Conservation (phyloP, 2,113 vertebrate species). For the Rhinolophus sinicus region DNA sequence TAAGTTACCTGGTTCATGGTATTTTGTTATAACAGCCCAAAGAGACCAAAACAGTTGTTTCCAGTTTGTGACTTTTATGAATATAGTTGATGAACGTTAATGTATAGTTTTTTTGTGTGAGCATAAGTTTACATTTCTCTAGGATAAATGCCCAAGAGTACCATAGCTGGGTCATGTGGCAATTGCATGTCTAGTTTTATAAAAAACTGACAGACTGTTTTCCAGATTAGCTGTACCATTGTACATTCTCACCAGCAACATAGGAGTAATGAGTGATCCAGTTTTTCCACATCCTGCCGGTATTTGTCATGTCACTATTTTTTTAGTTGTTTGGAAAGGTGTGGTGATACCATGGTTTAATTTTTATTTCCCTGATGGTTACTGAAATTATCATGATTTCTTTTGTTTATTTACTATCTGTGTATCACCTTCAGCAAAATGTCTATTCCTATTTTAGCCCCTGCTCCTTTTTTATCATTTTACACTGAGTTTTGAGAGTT, state of each 20-base stretch:
- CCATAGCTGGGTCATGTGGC: not conserved
- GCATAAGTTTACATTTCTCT: not conserved
- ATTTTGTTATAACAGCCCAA: not conserved
- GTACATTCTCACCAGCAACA: not conserved
- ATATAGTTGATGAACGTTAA: not conserved
- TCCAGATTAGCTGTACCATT: not conserved
- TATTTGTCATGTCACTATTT: not conserved
- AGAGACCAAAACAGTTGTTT: not conserved
- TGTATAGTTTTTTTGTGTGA: not conserved
- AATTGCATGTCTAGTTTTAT: not conserved
- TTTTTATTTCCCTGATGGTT: not conserved
- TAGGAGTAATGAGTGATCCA: not conserved
- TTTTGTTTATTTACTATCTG: not conserved
- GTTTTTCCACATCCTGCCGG: not conserved
- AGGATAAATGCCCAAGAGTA: not conserved
- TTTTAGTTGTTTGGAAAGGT: not conserved
- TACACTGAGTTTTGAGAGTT: not conserved
- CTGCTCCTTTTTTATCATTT: not conserved
- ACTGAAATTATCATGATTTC: not conserved
- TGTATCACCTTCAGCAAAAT: not conserved
- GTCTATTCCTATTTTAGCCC: not conserved
- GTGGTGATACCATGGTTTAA: not conserved
- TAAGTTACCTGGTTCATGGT: not conserved
- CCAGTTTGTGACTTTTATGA: not conserved
- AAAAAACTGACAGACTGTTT: not conserved